Evolutionary conservation across 2,888 invertebrate species (phyloP).

Genomic region (Julus scandinavius): DNA sequence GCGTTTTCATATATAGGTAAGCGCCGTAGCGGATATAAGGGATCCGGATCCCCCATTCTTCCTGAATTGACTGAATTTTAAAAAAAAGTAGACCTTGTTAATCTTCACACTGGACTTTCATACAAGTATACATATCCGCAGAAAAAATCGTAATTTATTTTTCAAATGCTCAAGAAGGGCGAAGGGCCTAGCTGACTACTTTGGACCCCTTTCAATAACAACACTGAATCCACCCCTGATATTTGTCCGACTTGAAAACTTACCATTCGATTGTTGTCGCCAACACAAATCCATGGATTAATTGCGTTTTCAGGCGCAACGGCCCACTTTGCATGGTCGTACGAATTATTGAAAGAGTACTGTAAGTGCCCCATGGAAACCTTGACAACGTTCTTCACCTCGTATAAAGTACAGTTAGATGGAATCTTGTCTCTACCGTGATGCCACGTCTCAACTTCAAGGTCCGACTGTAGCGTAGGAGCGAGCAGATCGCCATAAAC

Average conservation of each 20-base stretch:
- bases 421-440: slow-evolving; percentile 62
- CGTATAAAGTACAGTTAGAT: slow-evolving; percentile 63
- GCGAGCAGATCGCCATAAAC: slow-evolving; percentile 64
- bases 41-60: background rate
- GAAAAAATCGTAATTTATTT: no score
- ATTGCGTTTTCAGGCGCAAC: slow-evolving; percentile 61
- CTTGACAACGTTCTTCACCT: slow-evolving; percentile 58
- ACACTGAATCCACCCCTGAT: no score
- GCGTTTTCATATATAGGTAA: background rate
- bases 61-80: no score
- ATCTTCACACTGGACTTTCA: no score
- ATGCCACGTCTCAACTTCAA: slow-evolving; percentile 65
- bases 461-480: slow-evolving; percentile 60
- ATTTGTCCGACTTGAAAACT: no score
- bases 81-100: no score
- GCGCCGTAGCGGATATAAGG: background rate
- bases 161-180: no score
- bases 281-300: slow-evolving; percentile 64
- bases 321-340: slow-evolving; percentile 66
- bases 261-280: slow-evolving; percentile 66
- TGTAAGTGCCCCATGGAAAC: slow-evolving; percentile 52
- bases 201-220: background rate
- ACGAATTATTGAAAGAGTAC: slow-evolving; percentile 57
- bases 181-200: no score
- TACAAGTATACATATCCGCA: no score